Evolutionary conservation across 2,113 vertebrate species (phyloP).

Genomic region (Brachypteracias leptosomus): DNA sequence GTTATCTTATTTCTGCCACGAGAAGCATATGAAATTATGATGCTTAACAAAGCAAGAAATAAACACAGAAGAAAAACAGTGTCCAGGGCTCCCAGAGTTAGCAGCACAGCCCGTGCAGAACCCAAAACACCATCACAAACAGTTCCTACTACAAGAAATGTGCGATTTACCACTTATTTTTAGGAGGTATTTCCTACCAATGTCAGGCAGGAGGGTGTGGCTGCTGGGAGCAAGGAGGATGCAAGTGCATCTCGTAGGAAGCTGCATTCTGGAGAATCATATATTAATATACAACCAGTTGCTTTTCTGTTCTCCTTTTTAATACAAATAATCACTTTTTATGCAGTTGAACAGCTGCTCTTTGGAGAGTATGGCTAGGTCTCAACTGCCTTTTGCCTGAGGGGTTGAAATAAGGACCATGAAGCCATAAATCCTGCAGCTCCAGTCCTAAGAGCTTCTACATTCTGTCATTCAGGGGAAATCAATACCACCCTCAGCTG

Average conservation of each 20-base stretch:
- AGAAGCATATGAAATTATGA: not conserved
- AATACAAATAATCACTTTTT: rapidly evolving
- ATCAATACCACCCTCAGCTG: not conserved
- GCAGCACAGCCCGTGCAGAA: not conserved
- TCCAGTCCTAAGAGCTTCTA: not conserved
- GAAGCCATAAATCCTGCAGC: not conserved
- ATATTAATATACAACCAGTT: rapidly evolving
- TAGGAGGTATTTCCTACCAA: rapidly evolving
- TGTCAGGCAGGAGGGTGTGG: not conserved
- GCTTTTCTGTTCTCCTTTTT: not conserved
- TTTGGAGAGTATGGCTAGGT: not conserved
- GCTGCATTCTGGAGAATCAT: not conserved
- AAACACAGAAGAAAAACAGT: not conserved
- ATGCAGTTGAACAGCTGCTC: not conserved
- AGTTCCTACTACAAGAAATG: rapidly evolving
- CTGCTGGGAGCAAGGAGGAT: not conserved
- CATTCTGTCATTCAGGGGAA: not conserved
- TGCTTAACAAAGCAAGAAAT: not conserved
- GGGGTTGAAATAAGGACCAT: not conserved
- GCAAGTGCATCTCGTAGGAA: not conserved
- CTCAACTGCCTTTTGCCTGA: not conserved
- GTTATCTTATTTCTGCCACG: not conserved
- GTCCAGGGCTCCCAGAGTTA: not conserved
- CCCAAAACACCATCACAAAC: rapidly evolving
- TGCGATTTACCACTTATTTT: not conserved